These are phyloP conservation scores for Xenops minutus DNA, from an alignment of 2,797 vertebrate species.

Conservation along the genomic window DNA sequence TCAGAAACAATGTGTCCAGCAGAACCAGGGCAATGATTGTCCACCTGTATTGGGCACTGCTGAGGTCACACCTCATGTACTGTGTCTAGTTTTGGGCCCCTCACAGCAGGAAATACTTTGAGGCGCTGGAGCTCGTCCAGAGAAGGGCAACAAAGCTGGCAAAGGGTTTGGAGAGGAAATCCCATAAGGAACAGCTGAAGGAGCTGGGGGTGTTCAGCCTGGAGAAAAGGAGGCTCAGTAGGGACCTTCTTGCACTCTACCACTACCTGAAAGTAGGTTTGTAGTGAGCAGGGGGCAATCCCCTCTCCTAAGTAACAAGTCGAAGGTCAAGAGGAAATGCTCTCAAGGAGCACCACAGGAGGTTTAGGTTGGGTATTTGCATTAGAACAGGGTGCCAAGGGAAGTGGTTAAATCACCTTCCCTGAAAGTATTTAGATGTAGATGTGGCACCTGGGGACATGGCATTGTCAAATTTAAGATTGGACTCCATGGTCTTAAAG, in stretches of 20 bases:
- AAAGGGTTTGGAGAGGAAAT: neutral
- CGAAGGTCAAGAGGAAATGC: neutral
- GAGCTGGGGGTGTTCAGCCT: neutral
- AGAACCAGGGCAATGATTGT: neutral
- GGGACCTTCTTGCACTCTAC: neutral
- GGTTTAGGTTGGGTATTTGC: neutral
- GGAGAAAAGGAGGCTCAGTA: neutral
- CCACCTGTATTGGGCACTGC: fast-evolving
- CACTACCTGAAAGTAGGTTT: neutral
- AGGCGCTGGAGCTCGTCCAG: neutral
- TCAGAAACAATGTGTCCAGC: neutral
- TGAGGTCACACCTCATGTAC: neutral
- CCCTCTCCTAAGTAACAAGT: neutral
- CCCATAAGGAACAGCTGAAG: neutral
- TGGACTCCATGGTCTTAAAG: neutral
- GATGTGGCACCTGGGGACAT: neutral
- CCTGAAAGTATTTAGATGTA: neutral
- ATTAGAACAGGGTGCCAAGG: neutral
- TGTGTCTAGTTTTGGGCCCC: neutral
- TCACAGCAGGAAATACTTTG: neutral
- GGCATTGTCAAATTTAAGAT: neutral
- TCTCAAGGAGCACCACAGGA: neutral
- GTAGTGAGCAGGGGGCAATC: neutral
- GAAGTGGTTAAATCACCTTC: neutral
- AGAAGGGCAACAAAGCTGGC: neutral